Evolutionary conservation across 2,888 invertebrate genomes (phyloP).

Genomic region (Polietes domitor): DNA sequence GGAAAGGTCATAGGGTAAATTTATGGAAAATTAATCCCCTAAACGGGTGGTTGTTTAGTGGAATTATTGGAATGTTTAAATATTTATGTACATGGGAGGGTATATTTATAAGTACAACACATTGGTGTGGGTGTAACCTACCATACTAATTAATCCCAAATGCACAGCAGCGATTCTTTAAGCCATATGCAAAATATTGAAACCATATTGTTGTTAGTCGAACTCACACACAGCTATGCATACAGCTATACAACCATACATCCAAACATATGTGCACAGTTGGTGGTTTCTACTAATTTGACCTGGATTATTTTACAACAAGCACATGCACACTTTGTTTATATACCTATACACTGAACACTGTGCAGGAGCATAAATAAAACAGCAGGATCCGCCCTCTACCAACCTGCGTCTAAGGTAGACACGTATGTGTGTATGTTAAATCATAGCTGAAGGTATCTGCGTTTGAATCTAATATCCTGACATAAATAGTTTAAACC

Average conservation of each 20-base stretch:
- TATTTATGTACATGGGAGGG: too few relatives aligned
- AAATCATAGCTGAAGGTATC: background rate
- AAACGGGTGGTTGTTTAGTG: background rate
- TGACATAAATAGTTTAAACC: background rate
- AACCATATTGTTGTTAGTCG: background rate
- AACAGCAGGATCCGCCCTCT: constrained; percentile 14
- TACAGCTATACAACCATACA: background rate
- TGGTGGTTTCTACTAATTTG: constrained; percentile 38
- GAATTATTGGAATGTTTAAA: background rate
- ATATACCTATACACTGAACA: background rate
- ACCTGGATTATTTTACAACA: constrained; percentile 39
- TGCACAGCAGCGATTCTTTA: background rate
- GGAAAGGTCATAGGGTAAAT: background rate
- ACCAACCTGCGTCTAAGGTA: background rate
- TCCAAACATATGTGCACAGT: constrained; percentile 6
- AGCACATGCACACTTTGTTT: background rate
- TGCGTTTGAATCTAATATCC: background rate
- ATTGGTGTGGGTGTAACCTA: background rate
- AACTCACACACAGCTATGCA: constrained; percentile 3
- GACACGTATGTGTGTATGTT: background rate
- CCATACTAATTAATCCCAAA: background rate
- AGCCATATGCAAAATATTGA: constrained; percentile 9
- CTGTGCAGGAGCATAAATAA: background rate
- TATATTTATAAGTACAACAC: too few relatives aligned
- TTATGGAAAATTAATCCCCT: background rate